Percentiles rank a stretch among this genome's conserved stretches.
These are phyloP conservation scores for Morbakka virulenta DNA, from an alignment of 30 jellyfish, hydroid and myxozoan species.

Conservation along the genomic window DNA sequence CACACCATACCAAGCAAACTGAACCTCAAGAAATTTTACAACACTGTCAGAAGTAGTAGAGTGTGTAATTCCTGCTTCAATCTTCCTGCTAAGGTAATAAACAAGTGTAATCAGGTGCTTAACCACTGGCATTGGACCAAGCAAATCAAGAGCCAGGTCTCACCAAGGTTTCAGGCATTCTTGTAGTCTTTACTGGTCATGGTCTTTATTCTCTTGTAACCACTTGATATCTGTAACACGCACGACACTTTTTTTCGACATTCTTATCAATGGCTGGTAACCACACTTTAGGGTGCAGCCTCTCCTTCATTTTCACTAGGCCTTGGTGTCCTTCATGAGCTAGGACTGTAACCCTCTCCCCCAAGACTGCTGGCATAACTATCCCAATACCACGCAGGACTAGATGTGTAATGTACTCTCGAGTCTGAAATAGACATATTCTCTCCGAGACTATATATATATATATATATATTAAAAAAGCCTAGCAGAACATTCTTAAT, in stretches of 20 bases:
- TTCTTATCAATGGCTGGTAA: not conserved
- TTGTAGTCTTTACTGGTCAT: not conserved
- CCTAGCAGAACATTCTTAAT: too few relatives aligned
- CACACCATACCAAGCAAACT: not conserved
- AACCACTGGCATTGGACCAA: not conserved
- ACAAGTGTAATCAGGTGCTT: not conserved
- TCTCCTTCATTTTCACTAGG: too few relatives aligned
- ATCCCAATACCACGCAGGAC: too few relatives aligned
- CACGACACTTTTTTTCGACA: not conserved
- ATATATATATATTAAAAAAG: too few relatives aligned
- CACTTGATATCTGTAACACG: not conserved
- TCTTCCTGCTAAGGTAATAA: not conserved
- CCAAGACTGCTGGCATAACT: too few relatives aligned
- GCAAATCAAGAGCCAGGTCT: not conserved
- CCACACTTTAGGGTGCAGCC: too few relatives aligned
- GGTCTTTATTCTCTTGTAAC: not conserved
- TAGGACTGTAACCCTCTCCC: too few relatives aligned
- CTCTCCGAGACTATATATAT: too few relatives aligned
- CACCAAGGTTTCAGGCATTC: not conserved
- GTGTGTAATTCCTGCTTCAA: not conserved
- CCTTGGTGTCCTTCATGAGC: too few relatives aligned
- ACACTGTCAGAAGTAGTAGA: not conserved
- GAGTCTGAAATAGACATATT: too few relatives aligned
- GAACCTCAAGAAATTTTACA: not conserved
- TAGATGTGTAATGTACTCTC: too few relatives aligned